Percentiles rank a stretch among this genome's conserved stretches.
These are phyloP conservation scores for Thalassaphorura encarpata DNA, from an alignment of 1,140 invertebrate genomes.

Conservation along the genomic window DNA sequence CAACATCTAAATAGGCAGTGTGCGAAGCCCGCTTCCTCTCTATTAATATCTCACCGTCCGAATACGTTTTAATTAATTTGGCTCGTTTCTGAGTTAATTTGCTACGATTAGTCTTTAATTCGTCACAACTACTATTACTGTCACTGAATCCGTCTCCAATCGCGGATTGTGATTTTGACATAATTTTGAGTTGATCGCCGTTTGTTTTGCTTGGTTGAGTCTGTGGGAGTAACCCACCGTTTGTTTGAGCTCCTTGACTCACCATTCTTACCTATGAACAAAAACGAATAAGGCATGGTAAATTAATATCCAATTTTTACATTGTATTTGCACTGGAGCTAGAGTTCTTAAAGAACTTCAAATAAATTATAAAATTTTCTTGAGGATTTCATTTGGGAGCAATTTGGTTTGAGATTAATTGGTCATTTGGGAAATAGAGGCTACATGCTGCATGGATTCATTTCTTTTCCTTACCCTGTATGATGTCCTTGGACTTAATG, in stretches of 20 bases:
- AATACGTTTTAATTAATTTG: constrained; percentile 58
- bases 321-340: no score
- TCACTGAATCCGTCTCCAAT: no score
- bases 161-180: constrained; percentile 5
- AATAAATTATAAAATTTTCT: no score
- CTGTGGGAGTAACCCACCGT: constrained; percentile 50
- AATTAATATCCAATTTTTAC: no score
- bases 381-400: no score
- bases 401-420: no score
- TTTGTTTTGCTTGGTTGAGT: constrained; percentile 32
- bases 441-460: no score
- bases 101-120: neutral
- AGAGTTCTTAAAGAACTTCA: no score
- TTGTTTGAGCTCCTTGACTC: constrained; percentile 77
- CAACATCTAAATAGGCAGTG: constrained; percentile 33
- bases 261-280: constrained; percentile 67
- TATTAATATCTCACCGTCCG: constrained; percentile 65
- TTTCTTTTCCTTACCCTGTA: constrained; percentile 54
- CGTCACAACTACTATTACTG: no score
- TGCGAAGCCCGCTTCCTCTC: constrained; percentile 42
- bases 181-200: constrained; percentile 33
- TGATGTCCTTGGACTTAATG: constrained; percentile 59
- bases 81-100: neutral
- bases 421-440: no score
- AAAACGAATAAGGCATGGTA: neutral